These are phyloP conservation scores for Shinisaurus crocodilurus DNA, from an alignment of 2,113 vertebrate genomes.

Conservation along the genomic window DNA sequence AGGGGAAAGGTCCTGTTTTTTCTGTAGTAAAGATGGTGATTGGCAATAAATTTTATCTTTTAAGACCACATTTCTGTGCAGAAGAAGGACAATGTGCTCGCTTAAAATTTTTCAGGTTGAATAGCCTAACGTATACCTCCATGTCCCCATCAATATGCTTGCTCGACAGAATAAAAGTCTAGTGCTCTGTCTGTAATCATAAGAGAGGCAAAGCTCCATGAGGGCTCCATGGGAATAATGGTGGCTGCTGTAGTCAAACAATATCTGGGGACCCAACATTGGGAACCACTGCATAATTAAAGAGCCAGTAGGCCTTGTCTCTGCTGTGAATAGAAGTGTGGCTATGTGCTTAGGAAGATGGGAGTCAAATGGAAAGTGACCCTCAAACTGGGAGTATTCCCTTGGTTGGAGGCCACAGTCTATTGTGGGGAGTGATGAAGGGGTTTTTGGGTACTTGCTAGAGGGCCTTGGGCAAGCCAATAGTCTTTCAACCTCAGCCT, in stretches of 20 bases:
- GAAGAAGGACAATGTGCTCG: too few species aligned
- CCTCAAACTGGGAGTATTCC: accelerated
- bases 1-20: too few species aligned
- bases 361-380: background rate
- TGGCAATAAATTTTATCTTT: background rate
- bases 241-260: background rate
- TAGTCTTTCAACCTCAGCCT: background rate
- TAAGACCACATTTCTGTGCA: background rate
- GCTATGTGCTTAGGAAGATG: background rate
- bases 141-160: too few species aligned
- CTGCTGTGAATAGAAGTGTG: background rate
- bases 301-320: background rate
- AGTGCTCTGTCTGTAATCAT: background rate
- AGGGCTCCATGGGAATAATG: too few species aligned
- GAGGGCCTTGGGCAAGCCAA: background rate
- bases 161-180: too few species aligned
- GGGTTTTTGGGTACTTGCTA: background rate
- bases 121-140: too few species aligned
- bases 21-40: background rate
- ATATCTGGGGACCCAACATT: background rate
- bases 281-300: background rate
- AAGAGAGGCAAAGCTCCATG: background rate
- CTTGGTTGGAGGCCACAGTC: background rate
- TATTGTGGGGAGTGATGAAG: background rate
- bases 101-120: too few species aligned